A percentile compares a stretch with the other conserved stretches of the same genome.
These are phyloP conservation scores for Plectrocnemia conspersa DNA, from an alignment of 1,140 invertebrate species.

Conservation along the genomic window DNA sequence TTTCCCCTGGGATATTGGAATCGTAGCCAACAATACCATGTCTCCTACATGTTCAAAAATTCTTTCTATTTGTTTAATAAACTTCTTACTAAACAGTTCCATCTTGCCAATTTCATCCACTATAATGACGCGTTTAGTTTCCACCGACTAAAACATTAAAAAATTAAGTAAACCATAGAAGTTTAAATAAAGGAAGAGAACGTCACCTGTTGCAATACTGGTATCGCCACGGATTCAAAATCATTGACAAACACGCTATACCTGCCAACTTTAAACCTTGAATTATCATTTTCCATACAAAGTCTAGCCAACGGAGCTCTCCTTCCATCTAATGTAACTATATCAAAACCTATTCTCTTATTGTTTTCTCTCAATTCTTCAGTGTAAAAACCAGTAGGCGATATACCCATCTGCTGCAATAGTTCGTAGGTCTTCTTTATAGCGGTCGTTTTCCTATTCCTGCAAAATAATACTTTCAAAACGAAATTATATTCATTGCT, in stretches of 20 bases:
- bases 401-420: constrained; percentile 38
- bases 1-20: constrained; percentile 45
- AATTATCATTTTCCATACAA: constrained; percentile 17
- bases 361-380: constrained; percentile 49
- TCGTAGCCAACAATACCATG: constrained; percentile 46
- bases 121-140: constrained; percentile 36
- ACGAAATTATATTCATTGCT: neutral
- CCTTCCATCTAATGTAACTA: constrained; percentile 47
- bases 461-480: constrained; percentile 30
- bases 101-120: constrained; percentile 58
- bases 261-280: constrained; percentile 46
- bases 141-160: too few species aligned
- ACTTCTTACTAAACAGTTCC: constrained; percentile 51
- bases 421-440: constrained; percentile 43
- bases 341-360: constrained; percentile 51
- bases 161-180: too few species aligned
- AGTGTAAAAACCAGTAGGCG: constrained; percentile 51
- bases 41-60: constrained; percentile 36
- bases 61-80: constrained; percentile 40
- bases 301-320: constrained; percentile 45
- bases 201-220: constrained; percentile 36
- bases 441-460: constrained; percentile 53
- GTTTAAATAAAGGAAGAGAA: neutral
- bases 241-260: constrained; percentile 48
- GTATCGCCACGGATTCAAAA: constrained; percentile 50